These are phyloP conservation scores for Pseudomugil gertrudae DNA, from an alignment of 2,797 vertebrate species.

Conservation along the genomic window DNA sequence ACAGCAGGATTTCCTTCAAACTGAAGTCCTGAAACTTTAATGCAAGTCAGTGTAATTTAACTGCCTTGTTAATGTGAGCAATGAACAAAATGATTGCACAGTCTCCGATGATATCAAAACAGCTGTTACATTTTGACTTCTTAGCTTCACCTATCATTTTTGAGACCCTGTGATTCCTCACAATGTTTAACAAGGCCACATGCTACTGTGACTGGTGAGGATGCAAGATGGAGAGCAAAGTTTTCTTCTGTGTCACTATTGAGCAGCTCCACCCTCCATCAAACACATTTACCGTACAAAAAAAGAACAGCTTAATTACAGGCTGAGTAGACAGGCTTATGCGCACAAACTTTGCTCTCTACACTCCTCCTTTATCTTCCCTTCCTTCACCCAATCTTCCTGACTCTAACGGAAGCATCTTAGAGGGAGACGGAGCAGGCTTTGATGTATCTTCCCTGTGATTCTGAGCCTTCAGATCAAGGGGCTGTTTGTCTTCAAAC, in stretches of 20 bases:
- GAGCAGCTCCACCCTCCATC: slow-evolving; percentile 43
- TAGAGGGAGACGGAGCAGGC: slow-evolving; percentile 49
- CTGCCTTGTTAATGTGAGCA: slow-evolving; percentile 1
- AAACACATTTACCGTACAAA: slow-evolving; percentile 42
- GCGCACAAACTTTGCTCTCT: slow-evolving; percentile 56
- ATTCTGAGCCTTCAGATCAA: slow-evolving; percentile 79
- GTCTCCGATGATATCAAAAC: slow-evolving; percentile 8
- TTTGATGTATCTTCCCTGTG: slow-evolving; percentile 77
- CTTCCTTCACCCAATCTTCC: slow-evolving; percentile 54
- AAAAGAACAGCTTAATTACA: slow-evolving; percentile 55
- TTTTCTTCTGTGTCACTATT: slow-evolving; percentile 38
- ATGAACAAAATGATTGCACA: background rate
- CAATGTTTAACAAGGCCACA: slow-evolving; percentile 16
- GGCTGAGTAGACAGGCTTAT: slow-evolving; percentile 39
- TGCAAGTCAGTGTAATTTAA: slow-evolving; percentile 5
- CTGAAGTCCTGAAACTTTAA: slow-evolving; percentile 6
- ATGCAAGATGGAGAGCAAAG: slow-evolving; percentile 20
- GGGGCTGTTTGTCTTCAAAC: slow-evolving; percentile 76
- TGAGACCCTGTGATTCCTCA: slow-evolving; percentile 29
- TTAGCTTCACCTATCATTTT: slow-evolving; percentile 35
- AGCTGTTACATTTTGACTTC: slow-evolving; percentile 9
- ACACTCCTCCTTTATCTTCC: slow-evolving; percentile 55
- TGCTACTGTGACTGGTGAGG: slow-evolving; percentile 28
- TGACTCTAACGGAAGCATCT: slow-evolving; percentile 56
- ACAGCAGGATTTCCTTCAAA: background rate